Conservation (phyloP, 1,140 invertebrate species). For the Steinernema khuongi region DNA sequence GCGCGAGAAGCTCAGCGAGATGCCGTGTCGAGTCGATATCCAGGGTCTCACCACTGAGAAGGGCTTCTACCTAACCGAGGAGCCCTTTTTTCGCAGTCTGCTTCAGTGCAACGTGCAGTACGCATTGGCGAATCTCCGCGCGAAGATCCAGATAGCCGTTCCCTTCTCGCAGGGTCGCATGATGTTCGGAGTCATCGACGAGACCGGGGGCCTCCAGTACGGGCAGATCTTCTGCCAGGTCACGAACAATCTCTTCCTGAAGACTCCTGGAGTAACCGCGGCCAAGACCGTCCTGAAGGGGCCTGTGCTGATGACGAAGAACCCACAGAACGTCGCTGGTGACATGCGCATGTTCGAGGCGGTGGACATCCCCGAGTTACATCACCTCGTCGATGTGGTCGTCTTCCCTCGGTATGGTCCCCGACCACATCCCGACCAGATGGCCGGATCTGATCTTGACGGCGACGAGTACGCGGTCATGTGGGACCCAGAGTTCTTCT, state of each 20-base stretch:
- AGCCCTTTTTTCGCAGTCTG: constrained; percentile 50
- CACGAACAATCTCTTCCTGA: constrained; percentile 34
- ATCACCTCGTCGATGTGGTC: constrained; percentile 57
- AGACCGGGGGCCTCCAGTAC: constrained; percentile 47
- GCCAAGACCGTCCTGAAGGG: constrained; percentile 30
- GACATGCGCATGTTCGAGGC: constrained; percentile 57
- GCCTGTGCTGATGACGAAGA: constrained; percentile 52
- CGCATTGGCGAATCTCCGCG: constrained; percentile 29
- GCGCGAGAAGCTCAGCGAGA: constrained; percentile 24
- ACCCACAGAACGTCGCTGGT: constrained; percentile 57
- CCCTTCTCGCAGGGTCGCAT: constrained; percentile 45
- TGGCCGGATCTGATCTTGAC: constrained; percentile 57
- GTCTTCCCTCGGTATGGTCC: constrained; percentile 57
- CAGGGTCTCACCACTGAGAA: constrained; percentile 19
- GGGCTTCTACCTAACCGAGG: constrained; percentile 47
- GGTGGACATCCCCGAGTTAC: constrained; percentile 50
- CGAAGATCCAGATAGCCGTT: constrained; percentile 50
- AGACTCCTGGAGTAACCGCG: constrained; percentile 19
- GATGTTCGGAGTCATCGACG: constrained; percentile 55
- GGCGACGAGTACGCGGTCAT: constrained; percentile 58
- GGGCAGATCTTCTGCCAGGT: constrained; percentile 54
- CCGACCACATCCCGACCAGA: constrained; percentile 59
- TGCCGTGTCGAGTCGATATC: constrained; percentile 36
- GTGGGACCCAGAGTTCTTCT: constrained; percentile 51
- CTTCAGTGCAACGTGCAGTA: constrained; percentile 28